Base-by-base conservation (phyloP, 2,113 vertebrate species). In the Bombycilla garrulus region DNA sequence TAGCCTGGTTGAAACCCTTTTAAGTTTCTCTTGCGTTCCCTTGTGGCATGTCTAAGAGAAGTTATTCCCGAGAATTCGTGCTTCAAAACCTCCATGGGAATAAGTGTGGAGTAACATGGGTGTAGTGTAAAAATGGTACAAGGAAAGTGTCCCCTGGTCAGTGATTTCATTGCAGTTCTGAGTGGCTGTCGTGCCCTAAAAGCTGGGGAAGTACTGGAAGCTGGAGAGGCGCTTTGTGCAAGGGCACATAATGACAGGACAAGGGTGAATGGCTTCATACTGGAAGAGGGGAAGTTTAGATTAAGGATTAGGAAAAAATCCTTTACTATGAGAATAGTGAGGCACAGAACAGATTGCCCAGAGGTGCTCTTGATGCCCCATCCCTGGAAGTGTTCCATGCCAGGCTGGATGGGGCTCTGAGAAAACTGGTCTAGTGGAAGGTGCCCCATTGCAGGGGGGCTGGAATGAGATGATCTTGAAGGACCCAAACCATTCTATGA, bases 1-100 rank as follows among this genome's bases (percentile, higher is more conserved):
- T 70, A 88, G 31, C 4, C 45, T 65, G n/a, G 80, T 80, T 94
- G 54, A 95, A 94, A 82, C 7, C 66, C 81, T 93, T 96, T 82
- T 54, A 93, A 88, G 21, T 81, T 88, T 92, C 80, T 65, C 33
- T 70, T 57, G 12, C 1, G 1, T 72, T 95, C 90, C 88, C 88
- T 54, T 62, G 81, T 81, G 92, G 62, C 54, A 38, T 53, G 42
- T 80, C 38, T 88, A 29, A 85, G 45, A 81, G 54, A 61, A 35
- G 50, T 70, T 90, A 58, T 66, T 93, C 21, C 47, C 3, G 15
- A 80, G 84, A 72, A 56, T 45, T 50, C 23, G 15, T 83, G 22
- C 85, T 86, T 64, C 57, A 78, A 81, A 84, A 44, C 76, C 47
- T 81, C 61, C 44, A 15, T 33, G 61, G 71, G 81, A 88, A 28